Percentiles rank a stretch among this genome's conserved stretches.
Evolutionary conservation across 2,888 invertebrate species (phyloP).

Genomic region (Calliphora vomitoria): DNA sequence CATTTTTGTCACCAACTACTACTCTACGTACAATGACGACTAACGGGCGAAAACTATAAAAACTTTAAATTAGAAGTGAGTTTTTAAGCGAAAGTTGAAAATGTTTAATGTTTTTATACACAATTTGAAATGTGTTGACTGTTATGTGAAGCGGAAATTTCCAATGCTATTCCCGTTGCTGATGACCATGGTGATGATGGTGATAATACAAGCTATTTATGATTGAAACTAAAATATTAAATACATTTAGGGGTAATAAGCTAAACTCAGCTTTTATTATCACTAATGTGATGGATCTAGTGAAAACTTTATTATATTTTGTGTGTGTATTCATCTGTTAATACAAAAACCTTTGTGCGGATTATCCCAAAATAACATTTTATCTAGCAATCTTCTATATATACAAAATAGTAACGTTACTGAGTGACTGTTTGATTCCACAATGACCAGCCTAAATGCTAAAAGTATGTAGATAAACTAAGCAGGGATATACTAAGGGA

Average conservation of each 20-base stretch:
- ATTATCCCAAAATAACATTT: too few relatives aligned
- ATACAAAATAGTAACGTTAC: too few relatives aligned
- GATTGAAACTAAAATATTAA: not conserved
- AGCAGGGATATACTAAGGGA: too few relatives aligned
- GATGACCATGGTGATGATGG: slow-evolving; percentile 8
- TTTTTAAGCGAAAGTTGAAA: not conserved
- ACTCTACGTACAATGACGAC: not conserved
- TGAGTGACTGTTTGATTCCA: too few relatives aligned
- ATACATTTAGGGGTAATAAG: not conserved
- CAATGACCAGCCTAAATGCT: too few relatives aligned
- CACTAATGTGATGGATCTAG: too few relatives aligned
- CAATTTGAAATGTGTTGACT: not conserved
- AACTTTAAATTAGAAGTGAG: not conserved
- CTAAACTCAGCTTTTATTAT: not conserved
- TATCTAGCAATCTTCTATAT: too few relatives aligned
- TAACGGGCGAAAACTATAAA: not conserved
- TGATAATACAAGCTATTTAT: not conserved
- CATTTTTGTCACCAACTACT: slow-evolving; percentile 30
- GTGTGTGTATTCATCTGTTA: too few relatives aligned
- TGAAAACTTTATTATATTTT: too few relatives aligned
- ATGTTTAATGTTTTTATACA: slow-evolving; percentile 22
- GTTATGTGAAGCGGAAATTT: not conserved
- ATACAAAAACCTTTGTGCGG: too few relatives aligned
- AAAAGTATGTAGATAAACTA: too few relatives aligned
- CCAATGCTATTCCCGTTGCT: not conserved